Conservation (phyloP, 2,113 vertebrate genomes). For the Montifringilla adamsi region DNA sequence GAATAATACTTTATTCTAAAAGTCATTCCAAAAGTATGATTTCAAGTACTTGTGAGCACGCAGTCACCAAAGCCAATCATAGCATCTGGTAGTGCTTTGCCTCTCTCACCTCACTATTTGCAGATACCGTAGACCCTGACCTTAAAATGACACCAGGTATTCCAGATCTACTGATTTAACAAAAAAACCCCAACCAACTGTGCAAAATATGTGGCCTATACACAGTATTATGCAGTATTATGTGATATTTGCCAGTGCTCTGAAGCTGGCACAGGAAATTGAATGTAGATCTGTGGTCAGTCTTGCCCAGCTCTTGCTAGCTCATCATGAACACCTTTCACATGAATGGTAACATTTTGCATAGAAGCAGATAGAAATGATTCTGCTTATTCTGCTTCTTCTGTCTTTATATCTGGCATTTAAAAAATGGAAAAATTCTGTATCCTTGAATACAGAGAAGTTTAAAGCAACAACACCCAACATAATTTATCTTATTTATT, state of each 20-base stretch:
- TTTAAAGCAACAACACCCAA: not conserved
- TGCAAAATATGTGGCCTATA: not conserved
- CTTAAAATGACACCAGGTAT: not conserved
- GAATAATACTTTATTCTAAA: not conserved
- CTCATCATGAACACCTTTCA: fast-evolving
- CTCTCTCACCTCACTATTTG: not conserved
- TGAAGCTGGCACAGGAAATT: not conserved
- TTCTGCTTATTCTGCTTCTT: not conserved
- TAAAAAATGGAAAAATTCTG: not conserved
- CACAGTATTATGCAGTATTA: not conserved
- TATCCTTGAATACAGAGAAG: not conserved
- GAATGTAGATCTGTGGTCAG: fast-evolving
- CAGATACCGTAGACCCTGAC: not conserved
- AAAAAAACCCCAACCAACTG: not conserved
- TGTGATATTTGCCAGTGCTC: not conserved
- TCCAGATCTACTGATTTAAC: not conserved
- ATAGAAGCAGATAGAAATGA: not conserved
- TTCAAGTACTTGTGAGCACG: not conserved
- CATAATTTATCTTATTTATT: not conserved
- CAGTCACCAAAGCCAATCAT: not conserved
- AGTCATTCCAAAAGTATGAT: not conserved
- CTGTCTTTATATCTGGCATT: not conserved
- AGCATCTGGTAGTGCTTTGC: not conserved
- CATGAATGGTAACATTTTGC: not conserved
- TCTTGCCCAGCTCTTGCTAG: not conserved